Percentiles rank a stretch among this genome's conserved stretches.
Evolutionary conservation across 2,113 vertebrate genomes (phyloP).

Genomic region (Baryphthengus martii): DNA sequence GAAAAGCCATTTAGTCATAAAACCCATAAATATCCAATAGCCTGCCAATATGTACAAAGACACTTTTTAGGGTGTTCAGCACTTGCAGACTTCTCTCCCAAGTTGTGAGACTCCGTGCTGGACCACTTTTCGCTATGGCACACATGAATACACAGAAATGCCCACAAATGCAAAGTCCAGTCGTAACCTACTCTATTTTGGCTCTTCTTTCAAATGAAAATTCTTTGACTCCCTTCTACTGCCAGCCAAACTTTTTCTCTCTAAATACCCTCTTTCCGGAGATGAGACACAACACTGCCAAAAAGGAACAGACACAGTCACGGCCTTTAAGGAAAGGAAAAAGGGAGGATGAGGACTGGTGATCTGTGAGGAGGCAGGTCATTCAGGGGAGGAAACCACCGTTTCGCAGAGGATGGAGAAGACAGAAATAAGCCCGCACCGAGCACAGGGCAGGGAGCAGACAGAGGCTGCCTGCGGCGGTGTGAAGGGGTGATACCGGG

Average conservation of each 20-base stretch:
- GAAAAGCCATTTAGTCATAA: neutral
- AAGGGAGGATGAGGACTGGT: neutral
- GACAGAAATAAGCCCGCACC: rapidly evolving
- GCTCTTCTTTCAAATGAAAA: neutral
- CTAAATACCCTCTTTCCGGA: neutral
- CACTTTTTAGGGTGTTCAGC: neutral
- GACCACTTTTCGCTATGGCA: neutral
- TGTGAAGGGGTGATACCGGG: neutral
- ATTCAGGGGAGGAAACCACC: rapidly evolving
- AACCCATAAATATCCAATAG: neutral
- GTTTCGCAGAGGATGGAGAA: neutral
- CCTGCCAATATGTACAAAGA: neutral
- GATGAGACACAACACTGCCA: neutral
- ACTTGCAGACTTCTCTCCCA: neutral
- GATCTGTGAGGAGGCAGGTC: neutral
- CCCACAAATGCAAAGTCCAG: neutral
- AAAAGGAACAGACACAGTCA: neutral
- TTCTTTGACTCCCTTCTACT: neutral
- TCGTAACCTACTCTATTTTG: neutral
- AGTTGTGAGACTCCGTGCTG: neutral
- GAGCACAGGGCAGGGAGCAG: neutral
- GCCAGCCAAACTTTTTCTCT: neutral
- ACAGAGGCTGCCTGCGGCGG: rapidly evolving
- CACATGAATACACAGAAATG: neutral
- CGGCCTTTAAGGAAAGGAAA: neutral